Base-by-base conservation (phyloP, 2,888 invertebrate genomes). In the Cerastis leucographa region DNA sequence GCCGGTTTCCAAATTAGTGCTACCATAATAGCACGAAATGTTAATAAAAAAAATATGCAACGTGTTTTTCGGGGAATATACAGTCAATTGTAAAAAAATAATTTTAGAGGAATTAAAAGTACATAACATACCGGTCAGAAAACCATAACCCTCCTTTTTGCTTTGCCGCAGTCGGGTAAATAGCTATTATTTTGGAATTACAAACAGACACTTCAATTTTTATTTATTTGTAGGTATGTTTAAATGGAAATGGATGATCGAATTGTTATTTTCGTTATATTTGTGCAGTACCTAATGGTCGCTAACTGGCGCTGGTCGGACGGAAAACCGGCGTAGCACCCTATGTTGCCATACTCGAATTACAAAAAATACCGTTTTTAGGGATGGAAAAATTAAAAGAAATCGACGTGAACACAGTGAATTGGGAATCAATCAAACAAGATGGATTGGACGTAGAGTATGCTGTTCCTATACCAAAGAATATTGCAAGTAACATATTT, bases 391-490 rank as follows among this genome's bases (percentile, higher is more conserved):
- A 85, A 76, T 80, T 96, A 40, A 85, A 90, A 81, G 88, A 89
- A 76, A 89, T 95, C 56, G 87, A 93, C 74, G 64, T 87, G 46
- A 85, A 82, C 44, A 80, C 85, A n/a, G 82, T 95, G 35, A 72
- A 71, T 76, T 96, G 96, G 96, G 92, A 91, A 85, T 89, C 88
- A 84, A 97, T 97, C 66, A 91, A 93, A 83, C 92, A 93, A 40
- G 97, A 97, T 85, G 97, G 97, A 61, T 94, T 98, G 74, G 94
- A 97, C 91, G 90, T 97, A 79, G 97, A 97, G 87, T 98, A 97
- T 89, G 92, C 95, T 22, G 90, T 96, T 61, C 89, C 97, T 4
- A 95, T 97, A 79, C 93, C 95, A 0, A 94, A 89, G 85, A 67
- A 78, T 62, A 88, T 97, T 67, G 97, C 97, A 7, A 95, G 95